Percentiles rank a stretch among this genome's conserved stretches.
Evolutionary conservation across 2,888 invertebrate species (phyloP).

Genomic region (Oconnorella tubifera): DNA sequence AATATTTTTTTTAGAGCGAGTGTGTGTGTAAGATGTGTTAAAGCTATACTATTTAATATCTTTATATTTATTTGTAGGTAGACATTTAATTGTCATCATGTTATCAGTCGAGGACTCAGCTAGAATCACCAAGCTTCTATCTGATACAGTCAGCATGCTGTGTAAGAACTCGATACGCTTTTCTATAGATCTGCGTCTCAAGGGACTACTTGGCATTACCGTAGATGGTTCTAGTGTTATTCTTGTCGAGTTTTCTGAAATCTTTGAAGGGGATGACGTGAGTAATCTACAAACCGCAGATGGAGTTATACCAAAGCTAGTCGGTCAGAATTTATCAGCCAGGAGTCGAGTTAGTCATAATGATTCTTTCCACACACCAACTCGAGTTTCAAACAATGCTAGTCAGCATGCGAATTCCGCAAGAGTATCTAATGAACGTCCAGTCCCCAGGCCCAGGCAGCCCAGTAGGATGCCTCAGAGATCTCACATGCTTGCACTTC

Average conservation of each 20-base stretch:
- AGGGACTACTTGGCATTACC: neutral
- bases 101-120: neutral
- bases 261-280: neutral
- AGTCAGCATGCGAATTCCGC: neutral
- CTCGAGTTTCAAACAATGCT: neutral
- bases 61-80: too few species aligned
- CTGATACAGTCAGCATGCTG: constrained; percentile 6
- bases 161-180: constrained; percentile 3
- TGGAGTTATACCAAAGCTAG: too few species aligned
- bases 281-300: neutral
- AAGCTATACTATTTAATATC: too few species aligned
- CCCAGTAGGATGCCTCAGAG: neutral
- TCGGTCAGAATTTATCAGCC: too few species aligned
- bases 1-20: too few species aligned
- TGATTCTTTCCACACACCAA: neutral
- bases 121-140: neutral
- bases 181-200: neutral
- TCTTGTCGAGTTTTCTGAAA: neutral
- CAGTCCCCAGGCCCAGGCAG: neutral
- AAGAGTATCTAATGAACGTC: neutral
- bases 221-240: neutral
- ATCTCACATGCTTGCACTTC: neutral
- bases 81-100: neutral
- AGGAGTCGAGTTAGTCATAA: too few species aligned
- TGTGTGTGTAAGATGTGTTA: too few species aligned